These are phyloP conservation scores for Planiliza haematocheilus DNA, from an alignment of 2,113 vertebrate species.

Conservation along the genomic window DNA sequence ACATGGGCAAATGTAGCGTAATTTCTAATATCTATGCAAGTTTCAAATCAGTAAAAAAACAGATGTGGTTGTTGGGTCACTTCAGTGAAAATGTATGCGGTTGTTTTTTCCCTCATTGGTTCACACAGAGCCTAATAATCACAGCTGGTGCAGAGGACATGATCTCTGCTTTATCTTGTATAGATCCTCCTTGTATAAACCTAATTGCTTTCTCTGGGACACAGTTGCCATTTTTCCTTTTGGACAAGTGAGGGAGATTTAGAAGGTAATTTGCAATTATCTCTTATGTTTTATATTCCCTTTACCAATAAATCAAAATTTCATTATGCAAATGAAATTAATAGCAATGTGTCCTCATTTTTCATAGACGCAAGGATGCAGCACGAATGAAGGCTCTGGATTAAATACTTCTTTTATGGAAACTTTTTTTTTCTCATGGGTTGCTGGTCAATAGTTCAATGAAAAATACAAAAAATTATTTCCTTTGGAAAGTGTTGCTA, in stretches of 20 bases:
- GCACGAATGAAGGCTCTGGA: not conserved
- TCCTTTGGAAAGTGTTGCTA: constrained; percentile 9
- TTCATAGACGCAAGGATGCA: constrained; percentile 21
- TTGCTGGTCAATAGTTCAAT: not conserved
- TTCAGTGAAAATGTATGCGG: no score
- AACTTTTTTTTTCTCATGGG: not conserved
- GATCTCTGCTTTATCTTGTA: not conserved
- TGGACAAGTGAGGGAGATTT: constrained; percentile 17
- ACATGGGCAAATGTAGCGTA: no score
- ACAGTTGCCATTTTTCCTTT: constrained; percentile 19
- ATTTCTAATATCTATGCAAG: not conserved
- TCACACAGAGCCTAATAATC: not conserved
- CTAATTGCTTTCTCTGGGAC: constrained; percentile 22
- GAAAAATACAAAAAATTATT: not conserved
- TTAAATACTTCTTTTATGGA: not conserved
- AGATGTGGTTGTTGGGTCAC: no score
- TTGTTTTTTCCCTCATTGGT: not conserved
- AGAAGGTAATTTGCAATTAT: constrained; percentile 57
- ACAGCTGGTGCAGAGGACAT: not conserved
- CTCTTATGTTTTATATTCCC: constrained; percentile 41
- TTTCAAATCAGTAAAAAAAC: not conserved
- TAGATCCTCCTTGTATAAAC: not conserved
- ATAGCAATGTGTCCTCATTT: constrained; percentile 35
- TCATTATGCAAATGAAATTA: constrained; percentile 62
- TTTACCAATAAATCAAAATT: constrained; percentile 55